Evolutionary conservation across 2,113 vertebrate species (phyloP), one percentile per base, ranked within the genome.

Genomic region (Perccottus glenii): DNA sequence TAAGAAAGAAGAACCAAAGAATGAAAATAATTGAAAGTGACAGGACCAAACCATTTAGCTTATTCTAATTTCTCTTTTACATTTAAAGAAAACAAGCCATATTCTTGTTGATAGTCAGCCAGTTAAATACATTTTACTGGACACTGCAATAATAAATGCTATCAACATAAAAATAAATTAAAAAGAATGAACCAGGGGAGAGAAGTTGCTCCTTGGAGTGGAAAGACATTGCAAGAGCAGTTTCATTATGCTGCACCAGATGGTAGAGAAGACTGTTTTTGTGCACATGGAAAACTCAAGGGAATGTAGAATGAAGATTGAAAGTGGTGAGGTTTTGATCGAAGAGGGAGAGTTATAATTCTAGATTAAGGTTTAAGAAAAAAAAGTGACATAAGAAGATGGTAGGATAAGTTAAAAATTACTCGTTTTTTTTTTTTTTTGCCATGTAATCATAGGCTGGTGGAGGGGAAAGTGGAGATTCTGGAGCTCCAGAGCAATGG

Each of bases 371-470:
- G 49, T 70, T 42, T 47, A 33, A 45, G 64, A 38, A 76, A 83
- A 67, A 60, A 40, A 46, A 32, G 60, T 46, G 62, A 40, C 43
- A 53, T 19, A 48, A 6, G 32, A 14, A 44, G 47, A 58, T 51
- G 59, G 47, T 10, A 32, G 9, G 59, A 48, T 7, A 48, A 60
- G 43, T 60, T 35, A 68, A 74, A 75, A 65, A 84, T 65, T 80
- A 60, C 38, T 8, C 48, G 35, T 61, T 81, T 27, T 27, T 27
- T 27, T 27, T 27, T 27, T 58, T 56, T 74, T 77, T 85, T 82
- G 63, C 36, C 76, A 70, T 81, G 74, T 77, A 83, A 81, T 82
- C 73, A 77, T 64, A 61, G 45, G 61, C 5, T 10, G 5, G 47
- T 11, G 4, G 5, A 14, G n/a, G n/a, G 11, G 15, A 19, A 27